Base-by-base conservation (phyloP, 2,113 vertebrate species). In the Sceloporus undulatus region DNA sequence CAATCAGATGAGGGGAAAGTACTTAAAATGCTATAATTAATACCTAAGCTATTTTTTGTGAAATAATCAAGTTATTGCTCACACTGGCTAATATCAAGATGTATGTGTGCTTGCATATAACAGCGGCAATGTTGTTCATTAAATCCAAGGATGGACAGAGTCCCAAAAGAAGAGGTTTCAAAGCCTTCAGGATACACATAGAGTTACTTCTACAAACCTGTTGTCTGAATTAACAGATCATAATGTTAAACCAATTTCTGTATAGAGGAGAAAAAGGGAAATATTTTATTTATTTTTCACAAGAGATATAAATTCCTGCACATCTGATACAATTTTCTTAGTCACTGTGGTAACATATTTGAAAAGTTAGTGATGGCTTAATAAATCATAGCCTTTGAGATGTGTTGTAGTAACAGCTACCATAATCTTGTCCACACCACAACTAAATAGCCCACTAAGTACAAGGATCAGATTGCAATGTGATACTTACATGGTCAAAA, bases 21-120 rank as follows among this genome's bases (percentile, higher is more conserved):
- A 34, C 11, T 23, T 27, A 40, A 59, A 2, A 80, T 11, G 2
- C 16, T 78, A 70, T 73, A 84, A 88, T 88, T 16, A 13, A 62
- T 80, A 1, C 56, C 48, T 77, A 84, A 68, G 48, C 19, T 48
- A 74, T 70, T 34, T 34, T 73, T 16, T 68, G 5, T 70, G 27
- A 18, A 81, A 74, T 83, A 86, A 71, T 27, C 68, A 65, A 88
- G 68, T 1, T 25, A 23, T 52, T 84, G 56, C 86, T 91, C 25
- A 2, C 9, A 77, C 85, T 86, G 70, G 90, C 85, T 91, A 75
- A 92, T 68, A 66, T 13, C 59, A 68, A 88, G 38, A 85, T 90
- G 89, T 84, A 14, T 25, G n/a, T 42, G 25, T 62, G 9, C 40
- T 10, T 42, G 11, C 62, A 25, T 27, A 38, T 65, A 74, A 25